Evolutionary conservation across 2,113 vertebrate species (phyloP).

Genomic region (Hypanus sabinus): DNA sequence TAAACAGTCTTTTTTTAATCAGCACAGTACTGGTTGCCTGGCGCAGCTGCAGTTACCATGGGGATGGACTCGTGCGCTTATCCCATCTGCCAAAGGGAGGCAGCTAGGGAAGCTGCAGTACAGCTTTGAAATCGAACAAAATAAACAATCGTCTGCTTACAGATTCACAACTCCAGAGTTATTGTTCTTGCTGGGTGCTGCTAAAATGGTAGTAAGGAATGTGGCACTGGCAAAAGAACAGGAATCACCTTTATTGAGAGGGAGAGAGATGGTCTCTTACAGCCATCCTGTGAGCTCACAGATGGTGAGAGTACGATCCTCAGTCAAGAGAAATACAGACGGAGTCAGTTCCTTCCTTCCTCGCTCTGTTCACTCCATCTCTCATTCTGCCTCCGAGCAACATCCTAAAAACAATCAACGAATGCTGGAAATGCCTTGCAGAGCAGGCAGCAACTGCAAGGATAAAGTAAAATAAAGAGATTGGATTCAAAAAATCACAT

Average conservation of each 20-base stretch:
- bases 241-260: background rate
- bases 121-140: conserved; percentile 44
- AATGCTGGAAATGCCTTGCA: too few species aligned
- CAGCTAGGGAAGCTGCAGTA: conserved; percentile 44
- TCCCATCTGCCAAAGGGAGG: conserved; percentile 53
- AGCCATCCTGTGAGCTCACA: background rate
- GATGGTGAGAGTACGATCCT: background rate
- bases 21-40: conserved; percentile 45
- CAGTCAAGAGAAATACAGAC: background rate
- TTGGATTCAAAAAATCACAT: too few species aligned
- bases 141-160: conserved; percentile 46
- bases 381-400: too few species aligned
- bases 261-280: background rate
- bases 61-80: conserved; percentile 49
- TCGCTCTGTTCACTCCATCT: too few species aligned
- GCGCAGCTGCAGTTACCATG: conserved; percentile 50
- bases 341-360: background rate
- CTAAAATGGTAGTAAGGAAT: background rate
- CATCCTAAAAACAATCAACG: too few species aligned
- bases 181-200: background rate
- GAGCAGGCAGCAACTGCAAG: too few species aligned
- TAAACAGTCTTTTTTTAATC: conserved; percentile 41
- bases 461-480: too few species aligned
- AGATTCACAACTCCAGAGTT: conserved; percentile 29
- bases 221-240: background rate